Base-by-base conservation (phyloP, 2,888 invertebrate genomes). In the Sialis fuliginosa region DNA sequence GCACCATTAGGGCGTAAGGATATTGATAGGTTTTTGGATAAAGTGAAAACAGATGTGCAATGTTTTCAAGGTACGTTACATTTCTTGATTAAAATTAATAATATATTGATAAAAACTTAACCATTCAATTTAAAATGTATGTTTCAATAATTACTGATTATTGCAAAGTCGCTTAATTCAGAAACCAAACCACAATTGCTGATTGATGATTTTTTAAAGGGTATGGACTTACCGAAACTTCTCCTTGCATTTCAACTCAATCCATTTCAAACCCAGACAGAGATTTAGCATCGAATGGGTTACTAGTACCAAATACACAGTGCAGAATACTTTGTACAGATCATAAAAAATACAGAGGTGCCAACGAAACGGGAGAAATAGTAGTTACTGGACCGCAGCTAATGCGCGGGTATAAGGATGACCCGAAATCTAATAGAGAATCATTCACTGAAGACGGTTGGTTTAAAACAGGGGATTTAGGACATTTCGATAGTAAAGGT, bases 361-460 rank as follows among this genome's bases (percentile, higher is more conserved):
- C 75, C 2, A 73, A 77, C 55, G 33, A 47, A 42, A 42, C 6
- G 6, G 47, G 47, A 12, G 47, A 47, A 33, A 22, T 47, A 4
- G 72, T 78, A 47, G 64, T 86, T 1, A 73, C 75, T 49, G 88
- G 89, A 0, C 86, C 87, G 0, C 85, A 87, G 64, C 75, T 88
- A 1, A 89, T 88, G 85, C 68, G 72, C 49, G 84, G 86, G 0
- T 91, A 91, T 60, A 72, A 74, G 51, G 75, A 84, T 52, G 82
- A 84, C 56, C 75, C 77, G 2, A 67, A 81, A 58, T 87, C 84
- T 1, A 90, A 81, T 6, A 64, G 68, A 8, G 74, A 80, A 6
- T 72, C 72, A 6, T 75, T 89, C 51, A 69, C 71, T 48, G 71
- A 68, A 39, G 75, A 79, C 34, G 82, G 80, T 5, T 90, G 88